Evolutionary conservation across 1,140 invertebrate genomes (phyloP).

Genomic region (Brachionus sp.): DNA sequence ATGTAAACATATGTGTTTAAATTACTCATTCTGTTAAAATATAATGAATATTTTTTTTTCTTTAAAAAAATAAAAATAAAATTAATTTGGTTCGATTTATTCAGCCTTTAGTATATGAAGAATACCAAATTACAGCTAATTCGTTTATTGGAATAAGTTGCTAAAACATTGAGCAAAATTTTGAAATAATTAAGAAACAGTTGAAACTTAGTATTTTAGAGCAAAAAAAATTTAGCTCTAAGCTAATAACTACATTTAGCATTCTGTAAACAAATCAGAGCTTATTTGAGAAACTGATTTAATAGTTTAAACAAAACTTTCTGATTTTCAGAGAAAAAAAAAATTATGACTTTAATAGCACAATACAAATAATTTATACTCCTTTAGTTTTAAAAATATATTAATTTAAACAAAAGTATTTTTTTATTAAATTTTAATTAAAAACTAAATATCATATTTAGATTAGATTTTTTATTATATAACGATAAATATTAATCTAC

Average conservation of each 20-base stretch:
- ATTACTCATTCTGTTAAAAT: neutral
- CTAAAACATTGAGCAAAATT: neutral
- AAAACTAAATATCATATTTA: neutral
- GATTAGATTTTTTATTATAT: neutral
- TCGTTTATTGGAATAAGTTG: neutral
- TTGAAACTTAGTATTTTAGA: neutral
- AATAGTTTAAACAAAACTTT: neutral
- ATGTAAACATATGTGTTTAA: neutral
- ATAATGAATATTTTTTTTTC: neutral
- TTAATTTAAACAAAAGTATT: neutral
- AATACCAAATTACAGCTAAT: neutral
- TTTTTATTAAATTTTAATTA: neutral
- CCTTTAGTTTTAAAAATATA: neutral
- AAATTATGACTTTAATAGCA: neutral
- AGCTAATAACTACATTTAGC: neutral
- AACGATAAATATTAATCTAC: neutral
- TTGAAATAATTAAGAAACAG: neutral
- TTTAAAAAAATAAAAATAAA: neutral
- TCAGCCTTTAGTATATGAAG: neutral
- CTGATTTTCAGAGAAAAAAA: neutral
- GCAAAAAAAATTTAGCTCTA: neutral
- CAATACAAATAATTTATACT: neutral
- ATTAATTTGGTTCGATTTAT: neutral
- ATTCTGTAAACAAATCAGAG: neutral
- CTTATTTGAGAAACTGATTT: neutral